Percentiles rank a stretch among this genome's conserved stretches.
phyloP scores from a whole-genome alignment of 2,888 invertebrate genomes.

The Heliconius hortense region DNA sequence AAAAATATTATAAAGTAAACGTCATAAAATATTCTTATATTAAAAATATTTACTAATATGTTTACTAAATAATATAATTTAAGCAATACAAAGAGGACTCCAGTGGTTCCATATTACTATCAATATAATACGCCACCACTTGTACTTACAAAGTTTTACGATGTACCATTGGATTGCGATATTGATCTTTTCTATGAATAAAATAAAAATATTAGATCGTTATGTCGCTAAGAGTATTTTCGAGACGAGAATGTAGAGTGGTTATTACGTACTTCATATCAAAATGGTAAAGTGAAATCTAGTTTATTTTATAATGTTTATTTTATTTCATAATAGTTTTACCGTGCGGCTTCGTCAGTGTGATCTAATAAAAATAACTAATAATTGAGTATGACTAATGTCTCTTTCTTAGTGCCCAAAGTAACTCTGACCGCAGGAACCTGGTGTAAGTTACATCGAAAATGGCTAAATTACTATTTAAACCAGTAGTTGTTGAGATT shows the following conservation, averaged over 20 bases:
- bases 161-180: conserved; percentile 1
- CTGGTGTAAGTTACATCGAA: too few species aligned
- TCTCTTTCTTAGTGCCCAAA: too few species aligned
- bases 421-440: too few species aligned
- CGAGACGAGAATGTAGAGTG: conserved; percentile 16
- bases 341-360: too few species aligned
- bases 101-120: background rate
- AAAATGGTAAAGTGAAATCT: conserved; percentile 9
- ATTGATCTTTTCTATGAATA: conserved; percentile 55
- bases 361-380: too few species aligned
- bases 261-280: conserved; percentile 18
- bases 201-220: conserved; percentile 59
- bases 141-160: conserved; percentile 12
- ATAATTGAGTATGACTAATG: too few species aligned
- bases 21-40: too few species aligned
- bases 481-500: too few species aligned
- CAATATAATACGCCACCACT: conserved; percentile 14
- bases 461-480: too few species aligned
- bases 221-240: conserved; percentile 28
- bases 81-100: background rate
- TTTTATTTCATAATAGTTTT: background rate
- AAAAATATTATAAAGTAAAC: too few species aligned
- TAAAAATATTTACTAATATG: too few species aligned
- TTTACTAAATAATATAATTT: background rate
- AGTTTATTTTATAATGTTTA: background rate